Conservation (phyloP, 2,888 invertebrate species). For the Acanthoscelides obtectus region DNA sequence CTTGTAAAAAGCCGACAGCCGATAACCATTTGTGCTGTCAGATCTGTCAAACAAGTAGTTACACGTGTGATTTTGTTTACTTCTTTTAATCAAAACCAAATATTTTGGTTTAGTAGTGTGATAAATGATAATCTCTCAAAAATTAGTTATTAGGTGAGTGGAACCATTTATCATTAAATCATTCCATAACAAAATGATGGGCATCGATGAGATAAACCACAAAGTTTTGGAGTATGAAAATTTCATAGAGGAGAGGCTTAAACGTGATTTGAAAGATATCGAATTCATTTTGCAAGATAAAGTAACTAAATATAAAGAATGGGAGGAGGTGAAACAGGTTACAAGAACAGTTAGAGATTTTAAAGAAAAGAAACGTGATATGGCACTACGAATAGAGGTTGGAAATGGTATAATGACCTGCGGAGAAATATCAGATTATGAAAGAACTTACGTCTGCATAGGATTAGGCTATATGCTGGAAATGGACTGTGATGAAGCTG, state of each 20-base stretch:
- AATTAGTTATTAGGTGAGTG: background rate
- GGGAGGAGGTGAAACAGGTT: constrained; percentile 40
- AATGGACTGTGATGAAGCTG: constrained; percentile 43
- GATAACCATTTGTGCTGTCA: too few relatives aligned
- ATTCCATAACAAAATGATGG: constrained; percentile 19
- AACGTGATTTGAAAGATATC: constrained; percentile 40
- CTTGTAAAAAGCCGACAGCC: too few relatives aligned
- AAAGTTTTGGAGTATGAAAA: constrained; percentile 40
- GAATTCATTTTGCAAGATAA: constrained; percentile 33
- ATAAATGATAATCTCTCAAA: too few relatives aligned
- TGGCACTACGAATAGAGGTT: constrained; percentile 29
- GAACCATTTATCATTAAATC: background rate
- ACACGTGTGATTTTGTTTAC: background rate
- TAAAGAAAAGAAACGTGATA: constrained; percentile 37
- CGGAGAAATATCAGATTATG: constrained; percentile 38
- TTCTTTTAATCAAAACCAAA: too few relatives aligned
- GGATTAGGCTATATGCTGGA: constrained; percentile 42
- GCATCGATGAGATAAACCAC: constrained; percentile 22
- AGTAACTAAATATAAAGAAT: constrained; percentile 34
- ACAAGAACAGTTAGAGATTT: constrained; percentile 33
- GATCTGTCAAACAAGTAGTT: background rate
- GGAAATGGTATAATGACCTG: constrained; percentile 33
- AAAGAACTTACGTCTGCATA: constrained; percentile 36
- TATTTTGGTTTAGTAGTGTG: too few relatives aligned
- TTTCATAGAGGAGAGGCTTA: constrained; percentile 41